Evolutionary conservation across 2,888 invertebrate species (phyloP), one percentile per base, ranked within the genome.

Genomic region (Spisula subtruncata): DNA sequence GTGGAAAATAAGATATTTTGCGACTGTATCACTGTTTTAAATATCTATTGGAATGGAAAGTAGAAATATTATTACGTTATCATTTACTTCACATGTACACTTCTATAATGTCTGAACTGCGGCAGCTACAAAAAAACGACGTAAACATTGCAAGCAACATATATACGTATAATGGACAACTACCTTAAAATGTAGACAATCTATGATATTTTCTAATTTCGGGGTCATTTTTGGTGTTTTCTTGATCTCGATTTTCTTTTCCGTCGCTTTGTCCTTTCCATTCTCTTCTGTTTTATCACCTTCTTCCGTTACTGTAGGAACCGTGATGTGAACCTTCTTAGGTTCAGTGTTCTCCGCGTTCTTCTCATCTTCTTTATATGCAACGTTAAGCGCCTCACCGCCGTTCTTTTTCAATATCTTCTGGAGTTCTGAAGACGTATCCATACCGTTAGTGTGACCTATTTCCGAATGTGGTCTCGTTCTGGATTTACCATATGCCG

Each of bases 111-210:
- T 41, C 41, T 41, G 8, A n/a, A n/a, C n/a, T 41, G 41, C 41
- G 41, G 41, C 8, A 41, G 41, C 41, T 41, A 41, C 41, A 41
- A 41, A n/a, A n/a, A 8, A 41, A 41, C 41, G 41, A 41, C 41
- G 41, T 41, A 41, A 41, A 41, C 8, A 41, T 2, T 41, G 41
- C 8, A 8, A 5, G 41, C 8, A 12, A 14, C 51, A 12, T 6
- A 8, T 51, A 16, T 51, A 12, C 48, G 54, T 46, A 18, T 20
- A 54, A 41, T 41, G 2, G 41, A 5, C 41, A 2, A 12, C 79
- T 87, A 94, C 95, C 94, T 93, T 94, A 85, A 93, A 94, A 88
- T 94, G 94, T 18, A 95, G 89, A 85, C 93, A 93, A 88, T 95
- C 94, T 41, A 94, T 91, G 18, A 94, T 91, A 83, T 92, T 94